Percentiles rank a stretch among this genome's conserved stretches.
These are phyloP conservation scores for Choloepus hoffmanni DNA, from an alignment of 2,113 vertebrate species.

Conservation along the genomic window DNA sequence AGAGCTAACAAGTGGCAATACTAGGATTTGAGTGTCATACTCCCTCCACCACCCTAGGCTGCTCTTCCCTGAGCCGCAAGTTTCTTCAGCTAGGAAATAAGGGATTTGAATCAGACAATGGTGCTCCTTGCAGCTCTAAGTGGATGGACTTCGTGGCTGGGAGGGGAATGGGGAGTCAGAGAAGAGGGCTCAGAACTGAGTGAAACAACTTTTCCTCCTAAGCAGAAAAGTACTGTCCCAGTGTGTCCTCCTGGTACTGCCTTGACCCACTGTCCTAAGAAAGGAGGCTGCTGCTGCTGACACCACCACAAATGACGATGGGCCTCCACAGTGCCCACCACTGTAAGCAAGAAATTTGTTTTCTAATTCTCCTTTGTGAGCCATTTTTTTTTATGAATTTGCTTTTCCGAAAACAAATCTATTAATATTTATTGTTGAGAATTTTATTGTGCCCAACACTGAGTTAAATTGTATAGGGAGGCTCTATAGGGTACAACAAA, in stretches of 20 bases:
- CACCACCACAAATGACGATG: background rate
- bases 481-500: background rate
- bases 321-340: background rate
- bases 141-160: background rate
- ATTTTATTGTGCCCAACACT: background rate
- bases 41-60: background rate
- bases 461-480: background rate
- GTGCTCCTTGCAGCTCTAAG: background rate
- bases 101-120: background rate
- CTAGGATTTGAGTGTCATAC: background rate
- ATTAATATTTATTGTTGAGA: background rate
- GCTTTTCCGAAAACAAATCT: constrained; percentile 16
- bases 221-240: background rate
- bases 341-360: background rate
- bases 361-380: background rate
- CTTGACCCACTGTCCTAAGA: background rate
- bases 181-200: background rate
- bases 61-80: background rate
- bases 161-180: background rate
- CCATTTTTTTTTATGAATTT: constrained; percentile 3
- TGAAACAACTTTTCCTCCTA: background rate
- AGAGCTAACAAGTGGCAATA: background rate
- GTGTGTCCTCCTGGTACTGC: background rate
- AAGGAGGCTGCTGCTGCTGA: background rate
- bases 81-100: constrained; percentile 39